These are phyloP conservation scores for Epinephelus malabaricus DNA, from an alignment of 2,797 vertebrate genomes.

Conservation along the genomic window DNA sequence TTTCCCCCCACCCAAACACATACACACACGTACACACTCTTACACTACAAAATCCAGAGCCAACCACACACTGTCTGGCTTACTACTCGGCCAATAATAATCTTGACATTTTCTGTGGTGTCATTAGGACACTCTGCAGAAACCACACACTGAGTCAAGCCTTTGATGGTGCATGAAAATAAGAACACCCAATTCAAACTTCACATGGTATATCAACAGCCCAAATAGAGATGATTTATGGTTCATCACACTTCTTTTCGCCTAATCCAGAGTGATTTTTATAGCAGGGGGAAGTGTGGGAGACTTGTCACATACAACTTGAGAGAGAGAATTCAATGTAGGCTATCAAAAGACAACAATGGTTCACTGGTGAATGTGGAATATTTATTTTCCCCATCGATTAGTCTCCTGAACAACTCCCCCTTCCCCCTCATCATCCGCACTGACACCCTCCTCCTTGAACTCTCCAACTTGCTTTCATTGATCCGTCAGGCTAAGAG, in stretches of 20 bases:
- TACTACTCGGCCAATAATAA: constrained; percentile 55
- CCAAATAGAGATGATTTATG: constrained; percentile 22
- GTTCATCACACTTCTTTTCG: background rate
- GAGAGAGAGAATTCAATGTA: constrained; percentile 45
- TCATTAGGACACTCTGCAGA: constrained; percentile 52
- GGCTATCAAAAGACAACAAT: constrained; percentile 57
- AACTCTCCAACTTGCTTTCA: constrained; percentile 42
- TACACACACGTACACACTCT: constrained; percentile 28
- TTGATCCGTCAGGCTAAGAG: constrained; percentile 39
- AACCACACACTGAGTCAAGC: constrained; percentile 19
- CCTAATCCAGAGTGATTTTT: constrained; percentile 25
- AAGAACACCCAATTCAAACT: constrained; percentile 20
- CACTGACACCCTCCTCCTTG: constrained; percentile 25
- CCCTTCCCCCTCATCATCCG: constrained; percentile 7
- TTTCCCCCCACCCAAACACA: constrained; percentile 12
- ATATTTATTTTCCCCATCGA: constrained; percentile 78
- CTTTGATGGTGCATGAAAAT: constrained; percentile 45
- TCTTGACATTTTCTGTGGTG: constrained; percentile 71
- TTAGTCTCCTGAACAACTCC: constrained; percentile 61
- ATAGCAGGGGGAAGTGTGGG: constrained; percentile 5
- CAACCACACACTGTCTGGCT: constrained; percentile 43
- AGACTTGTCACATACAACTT: constrained; percentile 7
- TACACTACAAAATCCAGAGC: constrained; percentile 41
- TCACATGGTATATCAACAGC: constrained; percentile 30
- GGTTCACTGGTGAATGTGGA: constrained; percentile 53